These are phyloP conservation scores for Scaptomyza hsui DNA, from an alignment of 1,140 invertebrate species.

Conservation along the genomic window DNA sequence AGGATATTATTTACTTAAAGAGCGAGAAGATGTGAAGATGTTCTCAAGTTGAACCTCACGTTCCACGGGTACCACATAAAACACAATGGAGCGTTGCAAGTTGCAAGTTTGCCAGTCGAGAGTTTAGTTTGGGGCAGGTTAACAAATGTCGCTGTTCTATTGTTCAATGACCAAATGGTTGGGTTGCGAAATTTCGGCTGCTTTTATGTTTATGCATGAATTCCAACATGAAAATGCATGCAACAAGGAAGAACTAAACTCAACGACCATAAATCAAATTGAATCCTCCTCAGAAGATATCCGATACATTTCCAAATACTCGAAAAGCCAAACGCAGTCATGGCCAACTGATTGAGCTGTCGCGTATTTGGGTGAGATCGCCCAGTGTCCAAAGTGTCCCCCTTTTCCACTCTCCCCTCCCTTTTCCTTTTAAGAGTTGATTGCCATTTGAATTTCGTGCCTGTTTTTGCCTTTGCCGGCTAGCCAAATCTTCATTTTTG, in stretches of 20 bases:
- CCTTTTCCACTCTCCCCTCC: neutral
- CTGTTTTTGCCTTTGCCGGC: slow-evolving; percentile 55
- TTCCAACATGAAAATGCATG: slow-evolving; percentile 76
- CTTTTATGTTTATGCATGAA: slow-evolving; percentile 82
- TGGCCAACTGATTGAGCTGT: slow-evolving; percentile 80
- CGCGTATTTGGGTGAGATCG: slow-evolving; percentile 77
- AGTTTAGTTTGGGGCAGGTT: slow-evolving; percentile 3
- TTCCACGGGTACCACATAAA: slow-evolving; percentile 66
- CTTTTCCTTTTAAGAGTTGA: slow-evolving; percentile 18
- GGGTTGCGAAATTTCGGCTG: slow-evolving; percentile 66
- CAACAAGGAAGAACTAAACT: slow-evolving; percentile 64
- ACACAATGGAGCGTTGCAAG: slow-evolving; percentile 72
- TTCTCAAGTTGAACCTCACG: slow-evolving; percentile 70
- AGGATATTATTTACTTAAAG: slow-evolving; percentile 21
- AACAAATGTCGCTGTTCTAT: slow-evolving; percentile 56
- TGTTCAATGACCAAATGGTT: slow-evolving; percentile 60
- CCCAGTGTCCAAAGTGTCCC: slow-evolving; percentile 60
- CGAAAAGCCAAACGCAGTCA: slow-evolving; percentile 58
- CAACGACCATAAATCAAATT: slow-evolving; percentile 72
- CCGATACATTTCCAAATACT: slow-evolving; percentile 36
- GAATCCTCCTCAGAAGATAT: slow-evolving; percentile 6
- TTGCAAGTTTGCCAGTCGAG: neutral
- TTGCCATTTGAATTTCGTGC: slow-evolving; percentile 56
- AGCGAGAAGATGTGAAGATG: slow-evolving; percentile 53
- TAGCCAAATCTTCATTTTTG: slow-evolving; percentile 39